Conservation (phyloP, 2,888 invertebrate genomes). For the Ornithoptera alexandrae region DNA sequence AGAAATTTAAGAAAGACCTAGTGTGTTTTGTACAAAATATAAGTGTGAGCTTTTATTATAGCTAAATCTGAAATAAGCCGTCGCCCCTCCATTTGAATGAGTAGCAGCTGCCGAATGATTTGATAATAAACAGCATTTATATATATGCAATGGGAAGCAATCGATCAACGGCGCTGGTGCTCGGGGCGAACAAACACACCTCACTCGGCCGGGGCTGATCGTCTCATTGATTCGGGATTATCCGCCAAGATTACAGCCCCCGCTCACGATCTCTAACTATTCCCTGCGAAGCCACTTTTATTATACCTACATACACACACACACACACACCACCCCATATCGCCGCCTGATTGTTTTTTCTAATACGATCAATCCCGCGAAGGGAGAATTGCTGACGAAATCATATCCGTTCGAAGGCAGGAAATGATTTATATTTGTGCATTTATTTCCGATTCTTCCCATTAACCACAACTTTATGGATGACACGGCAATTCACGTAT, state of each 20-base stretch:
- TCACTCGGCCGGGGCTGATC: conserved; percentile 36
- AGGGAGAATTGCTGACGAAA: background rate
- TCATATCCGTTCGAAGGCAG: background rate
- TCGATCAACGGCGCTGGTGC: conserved; percentile 38
- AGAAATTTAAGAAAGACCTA: no score
- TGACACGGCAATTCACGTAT: background rate
- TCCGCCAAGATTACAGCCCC: conserved; percentile 58
- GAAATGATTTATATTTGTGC: conserved; percentile 1
- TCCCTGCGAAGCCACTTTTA: conserved; percentile 41
- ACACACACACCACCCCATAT: background rate
- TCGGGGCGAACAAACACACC: conserved; percentile 37
- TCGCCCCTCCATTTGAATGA: background rate
- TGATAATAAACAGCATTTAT: conserved; percentile 11
- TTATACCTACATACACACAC: conserved; percentile 37
- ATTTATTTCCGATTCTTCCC: background rate
- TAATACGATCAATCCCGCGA: conserved; percentile 9
- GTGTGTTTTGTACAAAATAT: no score
- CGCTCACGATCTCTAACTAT: conserved; percentile 48
- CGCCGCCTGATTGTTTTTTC: conserved; percentile 32
- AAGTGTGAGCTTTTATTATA: no score
- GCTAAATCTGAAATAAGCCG: no score
- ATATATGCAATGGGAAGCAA: conserved; percentile 30
- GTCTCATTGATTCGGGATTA: conserved; percentile 65
- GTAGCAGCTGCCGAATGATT: background rate
- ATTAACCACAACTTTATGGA: background rate